Evolutionary conservation across 2,797 vertebrate species (phyloP), one percentile per base, ranked within the genome.

Genomic region (Microcaecilia unicolor): DNA sequence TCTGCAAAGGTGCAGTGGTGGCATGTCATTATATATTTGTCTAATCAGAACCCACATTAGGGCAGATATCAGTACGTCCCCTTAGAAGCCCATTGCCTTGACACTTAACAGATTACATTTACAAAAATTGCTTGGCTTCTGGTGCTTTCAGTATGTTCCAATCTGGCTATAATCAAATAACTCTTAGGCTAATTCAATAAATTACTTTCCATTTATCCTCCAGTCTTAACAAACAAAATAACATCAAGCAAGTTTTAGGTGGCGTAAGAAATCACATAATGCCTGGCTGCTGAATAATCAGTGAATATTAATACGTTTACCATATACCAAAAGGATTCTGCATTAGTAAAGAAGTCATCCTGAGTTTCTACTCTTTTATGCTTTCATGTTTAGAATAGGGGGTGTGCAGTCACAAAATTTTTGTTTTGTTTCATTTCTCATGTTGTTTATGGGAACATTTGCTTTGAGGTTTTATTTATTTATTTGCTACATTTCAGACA

Each of bases 161-260:
- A 22, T 31, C 17, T 38, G 31, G 41, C 12, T 3, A 1, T 31
- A 45, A 52, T 28, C 42, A 29, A 36, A 42, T 37, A 7, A 10
- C 23, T 54, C 59, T 40, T 9, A 36, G 27, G 28, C 29, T 29
- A 31, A 38, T 48, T 54, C 13, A 48, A 7, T 43, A 50, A 55
- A 35, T 54, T n/a, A 34, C 19, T 58, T 49, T 38, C 30, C 37
- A 46, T 35, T 34, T 44, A 31, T 42, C 36, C 18, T 35, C 34
- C 17, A 42, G 23, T 13, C 29, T 9, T 18, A 17, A 19, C 30
- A 33, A 38, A 41, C 47, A 51, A 8, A 34, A 24, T 35, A 28
- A 35, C 19, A 23, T 41, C 23, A 18, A 22, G 26, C 15, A 14
- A n/a, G 18, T 9, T 36, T 22, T 15, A 22, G n/a, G 41, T 32